Base-by-base conservation (phyloP, 2,888 invertebrate species). In the Oscheius sp. region DNA sequence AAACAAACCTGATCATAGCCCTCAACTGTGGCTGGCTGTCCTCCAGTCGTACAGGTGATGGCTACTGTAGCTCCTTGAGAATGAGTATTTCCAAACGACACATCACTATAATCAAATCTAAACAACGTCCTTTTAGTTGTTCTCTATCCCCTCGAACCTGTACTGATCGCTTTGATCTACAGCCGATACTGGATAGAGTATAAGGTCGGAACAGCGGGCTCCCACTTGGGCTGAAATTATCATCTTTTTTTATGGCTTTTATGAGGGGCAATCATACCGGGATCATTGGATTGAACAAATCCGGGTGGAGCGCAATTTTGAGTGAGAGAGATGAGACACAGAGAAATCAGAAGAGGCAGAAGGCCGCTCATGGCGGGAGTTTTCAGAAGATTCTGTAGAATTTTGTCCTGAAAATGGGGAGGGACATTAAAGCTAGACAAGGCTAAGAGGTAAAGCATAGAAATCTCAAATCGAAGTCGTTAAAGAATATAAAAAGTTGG, bases 161-260 rank as follows among this genome's bases (percentile, higher is more conserved):
- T 85, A 85, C 61, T 85, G 85, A 77, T 85, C 85, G 37, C 81
- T 82, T 45, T 86, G 85, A 77, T 85, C 85, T 6, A 85, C 85
- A 6, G 85, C 84, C n/a, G 82, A 84, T 1, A 85, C 84, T 6
- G 85, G 85, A 66, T 85, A 85, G 29, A 85, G 75, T 29, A 85
- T 85, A 42, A 85, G 72, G 65, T 85, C 85, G 31, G 84, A 84
- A 65, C 85, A 85, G 15, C 85, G 74, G 20, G 84, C 83, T 46
- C 82, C 83, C 46, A 84, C 84, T 65, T 79, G 81, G 25, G 84
- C 83, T 83, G 61, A 69, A 79, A 73, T 25, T 17, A 37, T 33
- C 17, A 20, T 8, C n/a, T 23, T 23, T 46, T 42, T 27, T 17
- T 23, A 17, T n/a, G 6, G 46, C 23, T 33, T 29, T 12, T 27